Conservation (phyloP, 2,113 vertebrate genomes). For the Nanorana parkeri region DNA sequence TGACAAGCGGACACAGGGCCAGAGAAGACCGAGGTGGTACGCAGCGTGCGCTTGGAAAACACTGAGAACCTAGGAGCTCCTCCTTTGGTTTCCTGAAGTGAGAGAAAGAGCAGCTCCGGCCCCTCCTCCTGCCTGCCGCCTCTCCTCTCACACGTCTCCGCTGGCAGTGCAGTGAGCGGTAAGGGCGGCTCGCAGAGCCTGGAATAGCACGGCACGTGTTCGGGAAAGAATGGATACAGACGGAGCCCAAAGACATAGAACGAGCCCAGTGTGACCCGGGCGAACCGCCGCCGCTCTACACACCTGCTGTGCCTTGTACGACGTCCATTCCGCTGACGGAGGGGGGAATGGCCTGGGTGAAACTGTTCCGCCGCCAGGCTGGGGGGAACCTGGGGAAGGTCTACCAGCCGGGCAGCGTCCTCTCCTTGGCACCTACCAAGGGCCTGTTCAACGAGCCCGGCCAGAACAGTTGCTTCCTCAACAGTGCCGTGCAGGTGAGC, state of each 20-base stretch:
- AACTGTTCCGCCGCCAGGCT: conserved; percentile 86
- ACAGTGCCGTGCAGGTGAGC: conserved; percentile 97
- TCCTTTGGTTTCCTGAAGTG: background rate
- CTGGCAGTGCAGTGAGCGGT: background rate
- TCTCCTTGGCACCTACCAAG: conserved; percentile 94
- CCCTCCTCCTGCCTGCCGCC: conserved; percentile 2
- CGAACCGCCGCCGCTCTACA: too few relatives aligned
- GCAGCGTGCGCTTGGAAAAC: background rate
- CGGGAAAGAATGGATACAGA: background rate
- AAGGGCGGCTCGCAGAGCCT: background rate
- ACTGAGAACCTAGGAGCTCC: background rate
- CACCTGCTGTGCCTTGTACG: conserved; percentile 30
- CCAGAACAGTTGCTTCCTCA: conserved; percentile 98
- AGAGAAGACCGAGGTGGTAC: too few relatives aligned
- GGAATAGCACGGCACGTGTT: conserved; percentile 2
- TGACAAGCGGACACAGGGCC: too few relatives aligned
- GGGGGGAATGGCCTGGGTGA: conserved; percentile 92
- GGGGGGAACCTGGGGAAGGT: conserved; percentile 89
- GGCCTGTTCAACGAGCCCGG: conserved; percentile 95
- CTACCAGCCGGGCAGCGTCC: conserved; percentile 93
- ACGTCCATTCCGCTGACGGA: background rate
- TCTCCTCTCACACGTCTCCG: background rate
- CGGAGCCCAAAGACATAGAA: background rate
- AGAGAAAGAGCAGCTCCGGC: conserved; percentile 16
- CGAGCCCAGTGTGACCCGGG: conserved; percentile 27